Percentiles rank a stretch among this genome's conserved stretches.
Evolutionary conservation across 2,797 vertebrate genomes (phyloP).

Genomic region (Sylvia borin): DNA sequence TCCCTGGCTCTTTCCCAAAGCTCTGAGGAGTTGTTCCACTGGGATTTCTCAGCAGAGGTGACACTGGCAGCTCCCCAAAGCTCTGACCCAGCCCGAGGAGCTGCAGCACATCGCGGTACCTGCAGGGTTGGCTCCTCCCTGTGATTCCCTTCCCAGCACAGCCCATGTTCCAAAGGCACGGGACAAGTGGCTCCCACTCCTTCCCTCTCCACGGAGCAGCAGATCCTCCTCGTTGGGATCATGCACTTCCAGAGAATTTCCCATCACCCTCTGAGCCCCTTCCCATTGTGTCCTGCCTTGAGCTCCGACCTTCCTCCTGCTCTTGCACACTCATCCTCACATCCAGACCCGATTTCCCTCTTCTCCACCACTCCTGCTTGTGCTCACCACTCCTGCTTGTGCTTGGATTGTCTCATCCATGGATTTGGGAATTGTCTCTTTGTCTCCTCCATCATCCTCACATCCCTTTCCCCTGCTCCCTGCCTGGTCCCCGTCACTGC

Average conservation of each 20-base stretch:
- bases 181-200: background rate
- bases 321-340: background rate
- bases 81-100: background rate
- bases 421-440: rapidly evolving
- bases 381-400: too few relatives aligned
- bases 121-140: background rate
- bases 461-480: background rate
- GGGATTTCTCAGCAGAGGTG: background rate
- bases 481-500: background rate
- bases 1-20: background rate
- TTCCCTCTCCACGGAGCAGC: rapidly evolving
- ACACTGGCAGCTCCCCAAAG: background rate
- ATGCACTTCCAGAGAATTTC: background rate
- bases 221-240: background rate
- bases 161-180: rapidly evolving
- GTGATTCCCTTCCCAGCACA: background rate
- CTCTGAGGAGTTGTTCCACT: background rate
- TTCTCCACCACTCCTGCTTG: background rate
- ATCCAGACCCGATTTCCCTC: rapidly evolving
- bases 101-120: rapidly evolving
- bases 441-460: background rate
- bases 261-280: background rate
- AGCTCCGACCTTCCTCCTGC: background rate
- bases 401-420: background rate
- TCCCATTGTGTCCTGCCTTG: background rate